These are phyloP conservation scores for Encarsia formosa DNA, from an alignment of 2,888 invertebrate genomes.

Conservation along the genomic window DNA sequence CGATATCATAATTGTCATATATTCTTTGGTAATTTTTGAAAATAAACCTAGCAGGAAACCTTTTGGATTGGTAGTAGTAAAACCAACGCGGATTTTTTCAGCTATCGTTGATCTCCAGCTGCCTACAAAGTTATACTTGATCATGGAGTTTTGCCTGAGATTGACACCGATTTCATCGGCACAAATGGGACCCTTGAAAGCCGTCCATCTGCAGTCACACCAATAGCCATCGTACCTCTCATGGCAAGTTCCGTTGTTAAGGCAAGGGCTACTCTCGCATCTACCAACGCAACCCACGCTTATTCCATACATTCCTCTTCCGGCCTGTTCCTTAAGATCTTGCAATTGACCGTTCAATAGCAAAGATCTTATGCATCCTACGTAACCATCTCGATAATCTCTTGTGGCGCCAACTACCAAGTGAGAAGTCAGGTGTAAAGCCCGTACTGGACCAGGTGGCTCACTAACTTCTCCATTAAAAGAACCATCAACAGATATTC, in stretches of 20 bases:
- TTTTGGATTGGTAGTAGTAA: constrained; percentile 92
- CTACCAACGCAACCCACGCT: constrained; percentile 82
- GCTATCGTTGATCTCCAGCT: constrained; percentile 86
- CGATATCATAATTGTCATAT: constrained; percentile 89
- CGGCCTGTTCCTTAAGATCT: constrained; percentile 70
- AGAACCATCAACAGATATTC: constrained; percentile 85
- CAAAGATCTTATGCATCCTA: constrained; percentile 88
- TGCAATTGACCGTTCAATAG: constrained; percentile 81
- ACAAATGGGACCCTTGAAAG: constrained; percentile 96
- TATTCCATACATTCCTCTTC: constrained; percentile 70
- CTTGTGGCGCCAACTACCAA: constrained; percentile 80
- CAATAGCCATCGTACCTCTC: constrained; percentile 88
- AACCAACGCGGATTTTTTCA: constrained; percentile 90
- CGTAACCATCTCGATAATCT: constrained; percentile 87
- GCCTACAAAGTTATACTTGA: constrained; percentile 88
- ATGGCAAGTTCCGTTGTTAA: constrained; percentile 93
- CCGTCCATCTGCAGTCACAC: constrained; percentile 96
- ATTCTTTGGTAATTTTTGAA: constrained; percentile 84
- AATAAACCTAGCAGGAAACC: constrained; percentile 89
- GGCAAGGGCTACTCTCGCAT: constrained; percentile 86
- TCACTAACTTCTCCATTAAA: constrained; percentile 78
- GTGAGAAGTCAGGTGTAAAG: constrained; percentile 78
- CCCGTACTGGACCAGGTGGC: constrained; percentile 81
- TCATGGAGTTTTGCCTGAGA: constrained; percentile 83
- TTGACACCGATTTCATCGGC: constrained; percentile 96